These are phyloP conservation scores for Apamea epomidion DNA, from an alignment of 2,888 invertebrate genomes.

Conservation along the genomic window DNA sequence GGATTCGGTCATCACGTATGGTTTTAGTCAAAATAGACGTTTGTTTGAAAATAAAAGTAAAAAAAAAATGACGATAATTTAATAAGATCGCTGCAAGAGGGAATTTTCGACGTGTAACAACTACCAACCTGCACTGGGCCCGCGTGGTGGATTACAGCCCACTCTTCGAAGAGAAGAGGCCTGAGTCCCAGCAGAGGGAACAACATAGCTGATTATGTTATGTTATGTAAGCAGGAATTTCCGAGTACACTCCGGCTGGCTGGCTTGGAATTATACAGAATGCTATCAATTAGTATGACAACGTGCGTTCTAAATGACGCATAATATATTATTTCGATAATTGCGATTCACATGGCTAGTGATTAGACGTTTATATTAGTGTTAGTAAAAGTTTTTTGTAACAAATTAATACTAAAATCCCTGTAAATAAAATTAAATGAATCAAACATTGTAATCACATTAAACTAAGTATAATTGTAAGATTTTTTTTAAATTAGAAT, in stretches of 20 bases:
- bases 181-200: too few species aligned
- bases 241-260: not conserved
- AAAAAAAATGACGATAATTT: not conserved
- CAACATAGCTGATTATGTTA: too few species aligned
- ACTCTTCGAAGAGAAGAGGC: too few species aligned
- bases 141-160: too few species aligned
- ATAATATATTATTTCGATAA: conserved; percentile 74
- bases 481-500: conserved; percentile 60
- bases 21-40: not conserved
- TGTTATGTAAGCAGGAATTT: not conserved
- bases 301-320: conserved; percentile 61
- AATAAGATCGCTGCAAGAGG: not conserved
- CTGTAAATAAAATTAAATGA: conserved; percentile 81
- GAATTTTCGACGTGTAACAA: not conserved
- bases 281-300: conserved; percentile 57
- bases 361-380: conserved; percentile 88
- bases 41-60: not conserved
- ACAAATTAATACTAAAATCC: conserved; percentile 75
- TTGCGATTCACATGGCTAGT: conserved; percentile 90
- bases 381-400: conserved; percentile 77
- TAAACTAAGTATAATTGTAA: conserved; percentile 56
- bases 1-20: too few species aligned
- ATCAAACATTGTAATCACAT: conserved; percentile 68
- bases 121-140: too few species aligned
- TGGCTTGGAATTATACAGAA: not conserved